Evolutionary conservation across 2,888 invertebrate genomes (phyloP), one percentile per base, ranked within the genome.

Genomic region (Drosophila phalerata): DNA sequence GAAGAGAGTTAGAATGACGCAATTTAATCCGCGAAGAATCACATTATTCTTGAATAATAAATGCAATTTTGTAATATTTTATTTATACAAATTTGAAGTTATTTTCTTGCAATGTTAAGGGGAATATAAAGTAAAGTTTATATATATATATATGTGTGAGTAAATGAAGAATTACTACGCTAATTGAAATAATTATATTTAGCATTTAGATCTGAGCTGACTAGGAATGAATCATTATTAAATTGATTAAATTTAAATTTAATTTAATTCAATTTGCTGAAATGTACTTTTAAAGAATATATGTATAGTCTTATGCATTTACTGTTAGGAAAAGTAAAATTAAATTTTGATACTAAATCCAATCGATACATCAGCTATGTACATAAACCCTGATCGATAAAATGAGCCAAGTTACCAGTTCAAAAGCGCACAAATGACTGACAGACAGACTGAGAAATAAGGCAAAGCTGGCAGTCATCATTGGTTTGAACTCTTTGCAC

Each of bases 401-500:
- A 40, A 34, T 19, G 30, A 17, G 25, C 4, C 13, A 25, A 15
- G 25, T 34, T 43, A 28, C 2, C 43, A 51, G 42, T 37, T 58
- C n/a, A 37, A 48, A 56, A 37, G 58, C 28, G 30, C 47, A 37
- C 9, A 48, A 72, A 42, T 65, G 72, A 74, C 61, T 65, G 72
- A 74, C 61, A 34, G 25, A 13, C 32, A 28, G 10, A 37, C 47
- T 30, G 48, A 25, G 17, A 13, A 47, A 40, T 17, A 38, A 19
- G 32, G 25, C 32, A 53, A 22, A 3, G 45, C 49, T 34, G 60
- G 5, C 32, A 77, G 62, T 63, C 56, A 53, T 57, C 48, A 63
- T 72, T 77, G 63, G 69, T 53, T 63, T 78, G 79, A 76, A 78
- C 76, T 73, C 55, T 49, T 73, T 62, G 76, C 75, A 78, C 76